Evolutionary conservation across 2,888 invertebrate species (phyloP).

Genomic region (Platycnemis pennipes): DNA sequence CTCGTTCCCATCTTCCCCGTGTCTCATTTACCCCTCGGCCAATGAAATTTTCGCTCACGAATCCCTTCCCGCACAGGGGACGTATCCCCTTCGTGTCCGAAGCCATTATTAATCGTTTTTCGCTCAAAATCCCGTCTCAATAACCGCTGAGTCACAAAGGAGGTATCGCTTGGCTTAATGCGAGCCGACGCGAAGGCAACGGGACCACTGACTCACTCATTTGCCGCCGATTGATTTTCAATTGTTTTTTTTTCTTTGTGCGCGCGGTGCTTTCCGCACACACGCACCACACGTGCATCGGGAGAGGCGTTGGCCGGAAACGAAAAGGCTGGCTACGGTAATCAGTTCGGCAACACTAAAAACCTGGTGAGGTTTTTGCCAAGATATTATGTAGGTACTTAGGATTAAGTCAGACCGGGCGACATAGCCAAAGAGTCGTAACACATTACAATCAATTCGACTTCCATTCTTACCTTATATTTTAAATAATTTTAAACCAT

Average conservation of each 20-base stretch:
- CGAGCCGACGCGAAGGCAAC: neutral
- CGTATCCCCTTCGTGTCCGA: neutral
- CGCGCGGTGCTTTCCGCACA: neutral
- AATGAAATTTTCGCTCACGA: neutral
- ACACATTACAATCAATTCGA: too few relatives aligned
- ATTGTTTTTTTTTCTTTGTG: neutral
- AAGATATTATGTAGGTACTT: too few relatives aligned
- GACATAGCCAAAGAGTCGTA: too few relatives aligned
- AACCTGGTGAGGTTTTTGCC: too few relatives aligned
- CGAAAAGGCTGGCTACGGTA: too few relatives aligned
- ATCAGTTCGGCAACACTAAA: too few relatives aligned
- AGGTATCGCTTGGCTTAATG: neutral
- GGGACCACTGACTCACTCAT: neutral
- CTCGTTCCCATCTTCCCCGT: neutral
- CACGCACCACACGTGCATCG: too few relatives aligned
- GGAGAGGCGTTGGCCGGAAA: too few relatives aligned
- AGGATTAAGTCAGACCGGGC: too few relatives aligned
- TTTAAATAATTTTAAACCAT: too few relatives aligned
- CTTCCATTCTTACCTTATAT: too few relatives aligned
- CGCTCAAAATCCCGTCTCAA: slow-evolving; percentile 2
- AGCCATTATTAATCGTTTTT: neutral
- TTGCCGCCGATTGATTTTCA: neutral
- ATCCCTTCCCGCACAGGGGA: neutral
- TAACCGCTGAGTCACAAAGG: neutral
- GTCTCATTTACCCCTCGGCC: neutral